Percentiles rank a stretch among this genome's conserved stretches.
Conservation (phyloP, 2,113 vertebrate genomes). For the Australoheros scitulus region DNA sequence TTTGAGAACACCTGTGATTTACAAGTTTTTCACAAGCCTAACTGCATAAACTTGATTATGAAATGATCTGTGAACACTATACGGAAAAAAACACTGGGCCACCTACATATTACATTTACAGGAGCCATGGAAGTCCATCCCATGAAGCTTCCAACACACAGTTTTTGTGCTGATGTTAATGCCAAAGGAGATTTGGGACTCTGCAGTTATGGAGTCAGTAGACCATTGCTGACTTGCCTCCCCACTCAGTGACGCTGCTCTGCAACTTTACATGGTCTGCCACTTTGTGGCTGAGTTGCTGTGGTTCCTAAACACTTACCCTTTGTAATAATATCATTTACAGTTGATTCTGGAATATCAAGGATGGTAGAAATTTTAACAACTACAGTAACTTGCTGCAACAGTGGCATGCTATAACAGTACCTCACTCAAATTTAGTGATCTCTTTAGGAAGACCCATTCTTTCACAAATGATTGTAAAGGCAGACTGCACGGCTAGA, state of each 20-base stretch:
- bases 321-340: background rate
- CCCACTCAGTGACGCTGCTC: too few relatives aligned
- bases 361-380: background rate
- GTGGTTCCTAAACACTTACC: background rate
- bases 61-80: background rate
- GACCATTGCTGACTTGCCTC: background rate
- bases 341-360: background rate
- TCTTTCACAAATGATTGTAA: too few relatives aligned
- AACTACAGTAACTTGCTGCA: too few relatives aligned
- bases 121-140: background rate
- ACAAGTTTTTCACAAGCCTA: background rate
- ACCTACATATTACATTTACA: background rate
- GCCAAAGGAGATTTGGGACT: background rate
- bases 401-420: accelerated
- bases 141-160: background rate
- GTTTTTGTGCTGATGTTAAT: background rate
- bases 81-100: background rate
- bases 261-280: too few relatives aligned
- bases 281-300: background rate
- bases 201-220: background rate
- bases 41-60: background rate
- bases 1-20: too few relatives aligned
- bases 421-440: background rate
- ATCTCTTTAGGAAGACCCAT: background rate
- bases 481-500: too few relatives aligned